Base-by-base conservation (phyloP, 2,113 vertebrate species). In the Ammospiza nelsoni region DNA sequence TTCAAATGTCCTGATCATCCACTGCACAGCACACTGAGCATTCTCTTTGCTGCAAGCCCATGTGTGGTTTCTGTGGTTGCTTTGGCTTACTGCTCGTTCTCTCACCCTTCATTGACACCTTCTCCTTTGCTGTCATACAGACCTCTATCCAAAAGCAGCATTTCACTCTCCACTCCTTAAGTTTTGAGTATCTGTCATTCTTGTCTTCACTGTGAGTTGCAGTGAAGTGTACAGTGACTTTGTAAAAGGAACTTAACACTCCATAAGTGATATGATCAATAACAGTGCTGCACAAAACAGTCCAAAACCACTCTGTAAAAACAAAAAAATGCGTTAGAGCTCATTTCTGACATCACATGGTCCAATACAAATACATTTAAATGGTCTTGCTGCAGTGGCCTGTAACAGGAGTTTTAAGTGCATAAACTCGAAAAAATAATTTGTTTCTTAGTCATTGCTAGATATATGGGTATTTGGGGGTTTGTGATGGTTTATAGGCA, bases 21-120 rank as follows among this genome's bases (percentile, higher is more conserved):
- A 27, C 9, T 28, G 84, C 14, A 33, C 31, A 73, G 15, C 11
- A 69, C 25, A 28, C 25, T 5, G 4, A 39, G 6, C 9, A 33
- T 31, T 65, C 16, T 12, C 6, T 39, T 22, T 39, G 19, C 33
- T 75, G 23, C 43, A 75, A 27, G 1, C 1, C 12, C 0, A 0
- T 25, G 5, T 46, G 19, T n/a, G 6, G 15, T 69, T 87, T 62
- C 52, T 55, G 13, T 46, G 15, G 22, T 7, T 67, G 8, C 31
- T 75, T 41, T 41, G 28, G 12, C 18, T 84, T 74, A 35, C 28
- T 49, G 28, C 16, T 87, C 16, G 11, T 81, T 74, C 35, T 58
- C 43, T 63, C 5, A 55, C 15, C 4, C 9, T 41, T 54, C 31
- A 39, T 3, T 66, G 23, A 48, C 1, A 2, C 8, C 9, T n/a